Percentiles rank a stretch among this genome's conserved stretches.
phyloP scores from a whole-genome alignment of 2,113 vertebrate species.

The Equus przewalskii region DNA sequence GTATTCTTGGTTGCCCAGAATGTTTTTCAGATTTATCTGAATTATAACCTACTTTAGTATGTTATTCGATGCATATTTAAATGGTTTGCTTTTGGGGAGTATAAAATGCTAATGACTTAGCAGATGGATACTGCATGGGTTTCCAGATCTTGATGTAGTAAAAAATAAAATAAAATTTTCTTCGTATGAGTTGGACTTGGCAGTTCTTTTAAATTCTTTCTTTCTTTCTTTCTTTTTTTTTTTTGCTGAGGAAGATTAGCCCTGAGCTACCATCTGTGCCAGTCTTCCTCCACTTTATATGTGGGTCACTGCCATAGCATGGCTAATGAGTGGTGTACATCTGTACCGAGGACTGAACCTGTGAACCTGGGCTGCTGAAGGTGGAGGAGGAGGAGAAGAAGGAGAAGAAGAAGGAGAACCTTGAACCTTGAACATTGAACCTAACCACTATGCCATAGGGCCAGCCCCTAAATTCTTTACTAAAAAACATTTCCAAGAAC shows the following conservation, averaged over 20 bases:
- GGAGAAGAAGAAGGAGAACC: too few species aligned
- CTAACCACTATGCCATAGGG: too few species aligned
- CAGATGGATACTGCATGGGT: conserved; percentile 40
- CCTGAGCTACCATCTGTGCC: too few species aligned
- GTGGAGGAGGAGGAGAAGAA: too few species aligned
- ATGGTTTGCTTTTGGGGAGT: conserved; percentile 11
- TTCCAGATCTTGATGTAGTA: conserved; percentile 31
- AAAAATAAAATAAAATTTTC: conserved; percentile 68
- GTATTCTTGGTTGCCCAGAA: conserved; percentile 24
- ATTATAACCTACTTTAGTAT: conserved; percentile 45
- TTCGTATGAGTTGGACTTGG: conserved; percentile 45
- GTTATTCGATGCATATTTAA: conserved; percentile 41
- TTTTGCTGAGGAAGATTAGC: too few species aligned
- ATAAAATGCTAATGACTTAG: conserved; percentile 41
- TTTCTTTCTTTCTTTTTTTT: too few species aligned
- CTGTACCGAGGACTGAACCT: too few species aligned
- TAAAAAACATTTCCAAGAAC: conserved; percentile 49
- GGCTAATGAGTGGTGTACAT: too few species aligned
- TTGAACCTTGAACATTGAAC: too few species aligned
- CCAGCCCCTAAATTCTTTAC: conserved; percentile 8
- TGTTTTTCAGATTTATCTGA: conserved; percentile 40
- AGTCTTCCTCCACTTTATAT: too few species aligned
- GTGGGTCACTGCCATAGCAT: too few species aligned
- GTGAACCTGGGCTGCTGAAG: too few species aligned
- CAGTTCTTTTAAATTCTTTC: conserved; percentile 33